These are phyloP conservation scores for Sciurus vulgaris DNA, from an alignment of 2,797 vertebrate species.

Conservation along the genomic window DNA sequence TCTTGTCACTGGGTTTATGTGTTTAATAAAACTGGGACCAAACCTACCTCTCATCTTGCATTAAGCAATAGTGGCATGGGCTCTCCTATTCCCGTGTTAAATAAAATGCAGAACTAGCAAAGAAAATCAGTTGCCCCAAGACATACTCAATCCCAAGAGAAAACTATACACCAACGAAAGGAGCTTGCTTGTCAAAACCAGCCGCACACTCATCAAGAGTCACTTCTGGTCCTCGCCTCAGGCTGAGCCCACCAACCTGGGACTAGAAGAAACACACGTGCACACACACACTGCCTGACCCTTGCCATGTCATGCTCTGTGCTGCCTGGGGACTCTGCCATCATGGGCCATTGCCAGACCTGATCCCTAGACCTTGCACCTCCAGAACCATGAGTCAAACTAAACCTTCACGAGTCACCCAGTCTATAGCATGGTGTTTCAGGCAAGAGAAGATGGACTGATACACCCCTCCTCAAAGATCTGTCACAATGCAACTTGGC, in stretches of 20 bases:
- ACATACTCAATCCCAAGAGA: no score
- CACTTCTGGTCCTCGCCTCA: fast-evolving
- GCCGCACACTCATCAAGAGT: neutral
- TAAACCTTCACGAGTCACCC: neutral
- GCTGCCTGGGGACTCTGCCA: neutral
- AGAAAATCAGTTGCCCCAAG: neutral
- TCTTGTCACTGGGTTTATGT: neutral
- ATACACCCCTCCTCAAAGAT: neutral
- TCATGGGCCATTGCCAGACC: neutral
- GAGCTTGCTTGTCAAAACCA: neutral
- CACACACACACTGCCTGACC: neutral
- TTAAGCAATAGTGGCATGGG: neutral
- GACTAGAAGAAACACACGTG: neutral
- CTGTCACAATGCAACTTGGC: neutral
- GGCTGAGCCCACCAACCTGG: neutral
- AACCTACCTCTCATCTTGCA: neutral
- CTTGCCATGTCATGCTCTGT: neutral
- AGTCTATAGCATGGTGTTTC: neutral
- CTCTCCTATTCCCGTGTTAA: neutral
- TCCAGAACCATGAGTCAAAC: neutral
- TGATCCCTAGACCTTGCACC: neutral
- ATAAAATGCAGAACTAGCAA: neutral
- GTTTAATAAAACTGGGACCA: neutral
- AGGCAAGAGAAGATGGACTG: neutral
- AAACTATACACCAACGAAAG: no score